Percentiles rank a stretch among this genome's conserved stretches.
Evolutionary conservation across 2,888 invertebrate species (phyloP).

Genomic region (Pristionchus mayeri): DNA sequence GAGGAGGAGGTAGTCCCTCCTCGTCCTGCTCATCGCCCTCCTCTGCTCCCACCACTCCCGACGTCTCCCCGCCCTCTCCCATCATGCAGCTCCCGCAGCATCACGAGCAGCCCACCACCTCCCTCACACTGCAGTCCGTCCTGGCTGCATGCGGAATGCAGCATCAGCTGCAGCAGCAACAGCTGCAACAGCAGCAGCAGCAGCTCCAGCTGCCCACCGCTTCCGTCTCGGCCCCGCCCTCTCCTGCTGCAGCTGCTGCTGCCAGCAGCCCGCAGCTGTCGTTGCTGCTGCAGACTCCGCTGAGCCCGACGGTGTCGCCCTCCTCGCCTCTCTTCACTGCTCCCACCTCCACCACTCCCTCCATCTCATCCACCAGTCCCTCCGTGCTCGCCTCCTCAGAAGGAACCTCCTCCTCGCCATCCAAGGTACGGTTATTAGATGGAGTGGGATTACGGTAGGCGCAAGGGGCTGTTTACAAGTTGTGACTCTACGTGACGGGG

Average conservation of each 20-base stretch:
- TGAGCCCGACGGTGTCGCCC: background rate
- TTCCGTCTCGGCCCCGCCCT: background rate
- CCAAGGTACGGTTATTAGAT: constrained; percentile 29
- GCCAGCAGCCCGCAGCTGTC: background rate
- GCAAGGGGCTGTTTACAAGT: background rate
- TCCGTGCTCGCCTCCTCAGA: background rate
- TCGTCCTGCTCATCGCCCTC: background rate
- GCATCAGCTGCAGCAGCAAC: background rate
- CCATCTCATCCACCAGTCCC: constrained; percentile 12
- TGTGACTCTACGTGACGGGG: background rate
- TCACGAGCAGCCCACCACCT: too few relatives aligned
- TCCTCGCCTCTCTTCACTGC: background rate
- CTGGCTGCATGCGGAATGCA: background rate
- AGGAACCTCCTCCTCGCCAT: background rate
- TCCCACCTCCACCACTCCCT: constrained; percentile 13
- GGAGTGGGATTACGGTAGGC: background rate
- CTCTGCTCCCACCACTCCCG: constrained; percentile 12
- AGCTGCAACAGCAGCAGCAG: background rate
- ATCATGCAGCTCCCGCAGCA: too few relatives aligned
- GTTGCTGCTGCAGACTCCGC: background rate
- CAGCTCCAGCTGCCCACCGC: background rate
- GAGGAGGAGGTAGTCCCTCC: background rate
- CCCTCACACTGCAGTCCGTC: constrained; percentile 3
- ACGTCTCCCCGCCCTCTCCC: background rate
- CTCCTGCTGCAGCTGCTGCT: background rate